Evolutionary conservation across 64 coral and sea anemone genomes (phyloP), one percentile per base, ranked within the genome.

Genomic region (Astreopora myriophthalma): DNA sequence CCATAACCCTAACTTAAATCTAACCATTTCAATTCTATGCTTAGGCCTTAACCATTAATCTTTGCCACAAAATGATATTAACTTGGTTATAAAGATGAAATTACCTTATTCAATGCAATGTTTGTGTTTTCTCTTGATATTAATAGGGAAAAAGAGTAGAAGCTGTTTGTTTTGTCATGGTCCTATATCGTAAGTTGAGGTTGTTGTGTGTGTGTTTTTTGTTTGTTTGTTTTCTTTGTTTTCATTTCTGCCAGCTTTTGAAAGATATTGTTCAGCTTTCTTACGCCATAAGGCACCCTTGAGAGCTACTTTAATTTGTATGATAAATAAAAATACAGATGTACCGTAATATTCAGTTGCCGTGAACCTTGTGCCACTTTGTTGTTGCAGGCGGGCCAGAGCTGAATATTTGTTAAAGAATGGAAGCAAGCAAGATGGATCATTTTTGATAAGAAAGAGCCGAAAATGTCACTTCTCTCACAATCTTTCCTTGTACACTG

Each of bases 381-480:
- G 1, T 66, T 52, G 10, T 44, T 79, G 1, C 24, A 92, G 89
- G 23, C 89, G 89, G 1, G 1, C 60, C 31, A 85, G 24, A 48
- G 79, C 64, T 12, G 48, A 23, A 34, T 38, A 55, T 44, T 32
- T 85, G 1, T 31, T 92, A 27, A 48, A 75, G 23, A 67, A 51
- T 28, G 30, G 25, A 33, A 26, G 29, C 33, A 46, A 20, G 23
- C 44, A 92, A 44, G 69, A 92, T 92, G 89, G 89, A 4, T 39
- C 30, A 1, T 92, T 74, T 40, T 25, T 92, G 48, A 51, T 92
- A 6, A 40, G 89, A 75, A 69, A 63, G 20, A 75, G 79, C 17
- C 19, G 80, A 25, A 36, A 30, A 36, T 3, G 8, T 20, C 35
- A 61, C 25, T 34, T 8, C 6, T 8, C 23, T 4, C 24, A 75